phyloP scores from a whole-genome alignment of 2,113 vertebrate species.

The Plectropomus leopardus region DNA sequence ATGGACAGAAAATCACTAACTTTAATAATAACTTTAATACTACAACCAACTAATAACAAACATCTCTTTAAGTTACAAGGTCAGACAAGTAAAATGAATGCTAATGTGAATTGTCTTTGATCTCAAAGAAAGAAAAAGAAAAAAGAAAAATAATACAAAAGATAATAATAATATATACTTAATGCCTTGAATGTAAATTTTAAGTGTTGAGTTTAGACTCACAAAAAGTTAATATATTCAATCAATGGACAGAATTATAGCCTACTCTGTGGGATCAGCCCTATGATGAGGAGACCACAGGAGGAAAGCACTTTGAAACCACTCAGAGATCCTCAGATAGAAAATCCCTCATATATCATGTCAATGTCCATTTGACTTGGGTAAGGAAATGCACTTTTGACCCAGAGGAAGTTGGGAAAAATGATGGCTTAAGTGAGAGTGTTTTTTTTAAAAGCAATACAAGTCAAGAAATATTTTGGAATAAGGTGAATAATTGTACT shows the following conservation, averaged over 20 bases:
- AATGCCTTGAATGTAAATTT: no score
- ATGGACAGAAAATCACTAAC: no score
- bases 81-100: no score
- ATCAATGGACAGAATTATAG: neutral
- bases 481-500: neutral
- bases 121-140: no score
- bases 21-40: no score
- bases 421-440: neutral
- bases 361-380: neutral
- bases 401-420: neutral
- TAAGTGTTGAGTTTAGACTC: no score
- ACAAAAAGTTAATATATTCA: no score
- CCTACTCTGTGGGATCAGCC: neutral
- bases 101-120: no score
- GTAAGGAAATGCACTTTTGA: neutral
- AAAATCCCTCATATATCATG: neutral
- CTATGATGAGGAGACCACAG: neutral
- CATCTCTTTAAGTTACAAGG: no score
- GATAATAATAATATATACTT: no score
- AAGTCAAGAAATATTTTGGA: neutral
- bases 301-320: neutral
- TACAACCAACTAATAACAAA: no score
- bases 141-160: no score
- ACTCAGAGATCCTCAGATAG: neutral
- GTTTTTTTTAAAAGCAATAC: neutral